Evolutionary conservation across 1,140 invertebrate genomes (phyloP), one percentile per base, ranked within the genome.

Genomic region (Trialeurodes vaporariorum): DNA sequence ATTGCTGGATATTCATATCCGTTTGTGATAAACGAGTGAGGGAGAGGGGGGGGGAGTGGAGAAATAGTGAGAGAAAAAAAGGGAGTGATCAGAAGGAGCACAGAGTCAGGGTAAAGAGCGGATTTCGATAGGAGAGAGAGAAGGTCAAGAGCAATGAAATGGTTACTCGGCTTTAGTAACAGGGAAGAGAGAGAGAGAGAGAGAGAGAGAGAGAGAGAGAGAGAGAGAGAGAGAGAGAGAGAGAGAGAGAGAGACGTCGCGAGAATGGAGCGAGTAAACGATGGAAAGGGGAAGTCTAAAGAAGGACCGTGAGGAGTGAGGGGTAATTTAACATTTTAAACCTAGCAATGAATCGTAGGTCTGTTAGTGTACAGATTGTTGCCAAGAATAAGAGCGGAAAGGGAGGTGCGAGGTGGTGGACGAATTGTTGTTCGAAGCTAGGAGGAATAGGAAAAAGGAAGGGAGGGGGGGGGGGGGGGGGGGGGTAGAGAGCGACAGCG

Each of bases 321-420:
- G 34, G 34, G 34, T 49, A 49, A 49, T 49, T 49, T 49, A 49
- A 49, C 34, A 49, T 49, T 49, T 49, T 49, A 49, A 49, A 49
- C 34, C 34, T 49, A 49, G 34, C 34, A 49, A 49, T 49, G 34
- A 49, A 49, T 49, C 34, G 34, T 49, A 49, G 34, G 34, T 49
- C 34, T 49, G 34, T 49, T 49, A 49, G 34, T 49, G 34, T 49
- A 49, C 34, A 49, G 34, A 49, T 49, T 49, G 34, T 49, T 49
- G 34, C 34, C 34, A 49, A 49, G 34, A 49, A n/a, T n/a, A 49
- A 49, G 34, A 17, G 34, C 17, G 34, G 34, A 17, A 9, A 17
- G 34, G 34, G 34, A 9, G 34, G 34, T 17, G 34, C 5, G 5
- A 5, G 17, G 34, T 5, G 34, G 34, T 49, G 34, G 34, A 49